Evolutionary conservation across 2,797 vertebrate genomes (phyloP).

Genomic region (Enteromius radiatus): DNA sequence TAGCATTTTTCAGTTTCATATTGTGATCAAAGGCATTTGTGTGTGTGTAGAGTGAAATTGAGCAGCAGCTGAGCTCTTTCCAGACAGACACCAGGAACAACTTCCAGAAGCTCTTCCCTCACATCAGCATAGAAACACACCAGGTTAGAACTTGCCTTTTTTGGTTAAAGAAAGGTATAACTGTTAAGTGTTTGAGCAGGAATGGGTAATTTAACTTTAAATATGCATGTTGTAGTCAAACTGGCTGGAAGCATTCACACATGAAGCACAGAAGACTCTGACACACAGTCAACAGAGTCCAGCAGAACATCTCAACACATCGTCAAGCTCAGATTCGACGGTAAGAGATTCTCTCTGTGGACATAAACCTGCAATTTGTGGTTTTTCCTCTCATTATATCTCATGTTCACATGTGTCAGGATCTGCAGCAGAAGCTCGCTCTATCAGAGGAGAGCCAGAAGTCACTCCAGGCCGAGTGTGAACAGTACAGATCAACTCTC

Average conservation of each 20-base stretch:
- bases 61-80: conserved; percentile 66
- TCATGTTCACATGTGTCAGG: conserved; percentile 66
- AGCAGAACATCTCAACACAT: conserved; percentile 14
- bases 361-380: neutral
- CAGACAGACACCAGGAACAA: conserved; percentile 72
- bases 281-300: conserved; percentile 39
- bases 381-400: neutral
- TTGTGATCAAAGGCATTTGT: conserved; percentile 26
- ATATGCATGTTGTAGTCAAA: conserved; percentile 68
- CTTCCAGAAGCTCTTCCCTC: conserved; percentile 76
- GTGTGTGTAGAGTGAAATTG: conserved; percentile 72
- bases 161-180: neutral
- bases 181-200: neutral
- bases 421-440: conserved; percentile 74
- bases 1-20: neutral
- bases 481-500: conserved; percentile 82
- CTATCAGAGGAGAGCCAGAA: conserved; percentile 79
- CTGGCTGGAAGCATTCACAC: conserved; percentile 82
- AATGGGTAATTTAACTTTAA: neutral
- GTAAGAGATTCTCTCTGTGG: conserved; percentile 68
- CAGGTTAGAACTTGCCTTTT: conserved; percentile 73
- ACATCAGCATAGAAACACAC: conserved; percentile 69
- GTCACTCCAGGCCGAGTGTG: conserved; percentile 81
- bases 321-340: conserved; percentile 57
- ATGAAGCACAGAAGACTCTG: conserved; percentile 68